phyloP scores from a whole-genome alignment of 2,888 invertebrate species.

The Dastarcus helophoroides region DNA sequence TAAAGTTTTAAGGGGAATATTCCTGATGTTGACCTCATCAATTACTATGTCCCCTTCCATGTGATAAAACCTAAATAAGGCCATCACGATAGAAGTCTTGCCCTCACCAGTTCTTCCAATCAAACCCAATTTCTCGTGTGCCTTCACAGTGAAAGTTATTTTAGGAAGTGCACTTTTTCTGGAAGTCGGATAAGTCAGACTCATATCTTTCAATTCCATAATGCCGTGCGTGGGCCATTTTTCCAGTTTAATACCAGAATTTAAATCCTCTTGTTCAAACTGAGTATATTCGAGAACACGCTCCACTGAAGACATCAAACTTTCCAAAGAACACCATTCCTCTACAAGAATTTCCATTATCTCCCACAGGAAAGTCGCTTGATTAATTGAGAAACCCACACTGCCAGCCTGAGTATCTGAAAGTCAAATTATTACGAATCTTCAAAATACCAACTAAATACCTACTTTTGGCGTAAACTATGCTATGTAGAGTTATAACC shows the following conservation, averaged over 20 bases:
- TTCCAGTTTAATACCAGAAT: conserved; percentile 36
- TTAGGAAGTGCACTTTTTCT: conserved; percentile 38
- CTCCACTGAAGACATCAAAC: conserved; percentile 85
- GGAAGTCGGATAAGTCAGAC: conserved; percentile 56
- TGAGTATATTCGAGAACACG: conserved; percentile 46
- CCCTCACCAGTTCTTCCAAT: conserved; percentile 78
- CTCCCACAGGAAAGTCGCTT: conserved; percentile 63
- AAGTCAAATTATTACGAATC: no score
- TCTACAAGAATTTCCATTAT: conserved; percentile 48
- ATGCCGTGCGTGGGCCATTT: conserved; percentile 61
- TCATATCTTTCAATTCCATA: conserved; percentile 55
- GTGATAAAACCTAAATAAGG: conserved; percentile 55
- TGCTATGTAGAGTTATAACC: no score
- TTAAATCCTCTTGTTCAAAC: conserved; percentile 33
- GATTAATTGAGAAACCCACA: conserved; percentile 68
- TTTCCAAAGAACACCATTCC: conserved; percentile 68
- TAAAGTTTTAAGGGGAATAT: conserved; percentile 59
- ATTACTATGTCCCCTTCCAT: conserved; percentile 42
- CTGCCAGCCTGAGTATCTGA: conserved; percentile 37
- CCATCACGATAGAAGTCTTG: conserved; percentile 57
- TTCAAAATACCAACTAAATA: no score
- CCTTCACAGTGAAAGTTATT: conserved; percentile 7
- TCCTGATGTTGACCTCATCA: conserved; percentile 58
- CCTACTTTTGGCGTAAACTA: no score
- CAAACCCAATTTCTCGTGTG: conserved; percentile 61